Evolutionary conservation across 2,113 vertebrate species (phyloP), one percentile per base, ranked within the genome.

Genomic region (Choloepus hoffmanni): DNA sequence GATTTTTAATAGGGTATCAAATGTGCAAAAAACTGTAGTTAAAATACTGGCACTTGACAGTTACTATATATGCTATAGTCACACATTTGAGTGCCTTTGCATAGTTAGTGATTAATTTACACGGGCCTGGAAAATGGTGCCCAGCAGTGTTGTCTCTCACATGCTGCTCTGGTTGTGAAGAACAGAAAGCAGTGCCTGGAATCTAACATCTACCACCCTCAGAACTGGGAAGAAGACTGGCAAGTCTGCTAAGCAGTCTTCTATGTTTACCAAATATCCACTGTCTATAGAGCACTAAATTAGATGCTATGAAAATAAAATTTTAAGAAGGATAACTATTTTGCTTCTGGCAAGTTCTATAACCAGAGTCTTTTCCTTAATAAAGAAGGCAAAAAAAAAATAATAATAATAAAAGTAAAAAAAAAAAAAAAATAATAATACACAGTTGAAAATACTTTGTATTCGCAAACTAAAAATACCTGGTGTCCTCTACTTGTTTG

Each of bases 401-500:
- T 36, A 36, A 36, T 36, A 36, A 36, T 36, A 36, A 36, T 36
- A 36, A 36, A 36, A 36, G 36, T 36, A 36, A 36, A 36, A 36
- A 36, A 36, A 36, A 36, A 36, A 36, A 36, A 36, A 36, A 2
- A 36, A 36, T 36, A 36, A 36, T 36, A 84, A 12, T 48, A 84
- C 10, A 87, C 65, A 78, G 63, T 77, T 68, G 68, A 91, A 93
- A 89, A 85, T n/a, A 68, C 4, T 36, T 36, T 72, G 2, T 8
- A 72, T 62, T 58, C 79, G 63, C 30, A 81, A 85, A 94, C 10
- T 93, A 95, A 7, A 94, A 95, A 9, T 96, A 99, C 99, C 99
- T 98, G 99, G 84, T 98, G 78, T 84, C 98, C 98, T 92, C 97
- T 98, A 82, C 95, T 98, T 92, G 99, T 96, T 24, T 99, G 98